phyloP scores from a whole-genome alignment of 2,888 invertebrate species.

The Trissolcus japonicus region DNA sequence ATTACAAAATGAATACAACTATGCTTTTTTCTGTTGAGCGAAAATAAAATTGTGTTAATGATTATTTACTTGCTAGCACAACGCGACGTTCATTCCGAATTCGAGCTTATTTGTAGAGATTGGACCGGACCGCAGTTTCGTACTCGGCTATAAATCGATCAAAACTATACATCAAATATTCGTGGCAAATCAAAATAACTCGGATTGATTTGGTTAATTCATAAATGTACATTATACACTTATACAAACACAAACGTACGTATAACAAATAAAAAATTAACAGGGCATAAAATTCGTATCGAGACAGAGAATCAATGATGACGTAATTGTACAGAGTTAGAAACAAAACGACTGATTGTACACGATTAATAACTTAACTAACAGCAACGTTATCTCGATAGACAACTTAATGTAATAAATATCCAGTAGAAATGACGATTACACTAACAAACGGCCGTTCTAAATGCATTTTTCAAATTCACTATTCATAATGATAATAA shows the following conservation, averaged over 20 bases:
- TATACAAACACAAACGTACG: constrained; percentile 25
- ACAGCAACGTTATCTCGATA: constrained; percentile 20
- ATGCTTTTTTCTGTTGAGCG: constrained; percentile 6
- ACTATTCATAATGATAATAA: not conserved
- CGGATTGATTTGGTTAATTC: not conserved
- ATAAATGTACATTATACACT: constrained; percentile 29
- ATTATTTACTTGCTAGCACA: constrained; percentile 47
- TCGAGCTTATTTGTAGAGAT: constrained; percentile 33
- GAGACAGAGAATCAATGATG: constrained; percentile 14
- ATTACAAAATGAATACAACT: constrained; percentile 42
- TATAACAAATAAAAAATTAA: constrained; percentile 48
- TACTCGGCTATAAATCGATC: not conserved
- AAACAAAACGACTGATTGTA: constrained; percentile 28
- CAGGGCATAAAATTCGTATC: constrained; percentile 39
- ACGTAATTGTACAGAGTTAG: not conserved
- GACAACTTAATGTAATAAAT: constrained; percentile 41
- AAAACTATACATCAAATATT: not conserved
- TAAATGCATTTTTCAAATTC: constrained; percentile 21
- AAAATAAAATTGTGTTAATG: constrained; percentile 45
- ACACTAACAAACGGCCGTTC: constrained; percentile 16
- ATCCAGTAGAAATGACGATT: constrained; percentile 23
- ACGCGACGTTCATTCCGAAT: constrained; percentile 28
- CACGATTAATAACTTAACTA: constrained; percentile 19
- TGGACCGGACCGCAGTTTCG: constrained; percentile 13
- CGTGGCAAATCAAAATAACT: too few species aligned